Base-by-base conservation (phyloP, 2,113 vertebrate genomes). In the Sciurus niger region DNA sequence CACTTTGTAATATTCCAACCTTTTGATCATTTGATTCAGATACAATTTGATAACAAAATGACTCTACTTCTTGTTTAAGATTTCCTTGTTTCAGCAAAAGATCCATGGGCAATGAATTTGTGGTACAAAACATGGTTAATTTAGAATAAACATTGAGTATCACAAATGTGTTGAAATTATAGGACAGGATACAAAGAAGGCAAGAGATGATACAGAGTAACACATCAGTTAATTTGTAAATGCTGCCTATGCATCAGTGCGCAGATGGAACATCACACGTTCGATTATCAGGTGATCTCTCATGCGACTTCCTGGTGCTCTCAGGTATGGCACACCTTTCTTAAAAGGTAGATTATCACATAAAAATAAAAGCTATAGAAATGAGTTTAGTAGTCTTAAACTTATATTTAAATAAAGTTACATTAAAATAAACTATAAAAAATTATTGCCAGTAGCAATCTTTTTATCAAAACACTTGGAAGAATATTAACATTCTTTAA, bases 41-140 rank as follows among this genome's bases (percentile, higher is more conserved):
- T 12, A 97, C 92, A 90, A 97, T 96, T 87, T 98, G 96, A 40
- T 96, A 98, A 89, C 89, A 98, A 67, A 97, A 97, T 76, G 89
- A 98, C 84, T 98, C 96, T 93, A 97, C 95, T 97, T 97, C 96
- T 97, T 97, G 96, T 92, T 98, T 98, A 97, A 96, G 97, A 92
- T 53, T 96, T 97, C 79, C 93, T 96, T 97, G 96, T 93, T 96
- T 98, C 86, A 97, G 92, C 80, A 97, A 97, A 63, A 94, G 95
- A 97, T 97, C 95, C 96, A 97, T 87, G 89, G 96, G 89, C 72
- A 96, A 92, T 46, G 96, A 95, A 34, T 97, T 97, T 95, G 95
- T 92, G 79, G 96, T 92, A 94, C 92, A 97, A 97, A 97, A 97
- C 96, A 97, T 95, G 90, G 93, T 93, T 96, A 97, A 83, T 96